phyloP scores from a whole-genome alignment of 2,113 vertebrate species.

The Clarias magur region DNA sequence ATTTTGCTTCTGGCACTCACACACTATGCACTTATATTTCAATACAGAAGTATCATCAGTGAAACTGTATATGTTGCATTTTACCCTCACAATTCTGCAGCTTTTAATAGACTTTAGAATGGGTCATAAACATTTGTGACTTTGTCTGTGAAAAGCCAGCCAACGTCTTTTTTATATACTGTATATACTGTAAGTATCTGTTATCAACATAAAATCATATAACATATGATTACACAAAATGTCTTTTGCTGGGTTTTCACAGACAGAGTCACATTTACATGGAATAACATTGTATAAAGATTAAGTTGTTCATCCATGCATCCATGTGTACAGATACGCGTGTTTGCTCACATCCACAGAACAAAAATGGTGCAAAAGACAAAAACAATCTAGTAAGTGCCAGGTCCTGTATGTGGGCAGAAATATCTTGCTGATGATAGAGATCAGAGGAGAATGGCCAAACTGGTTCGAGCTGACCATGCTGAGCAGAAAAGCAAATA shows the following conservation, averaged over 20 bases:
- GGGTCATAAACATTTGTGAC: neutral
- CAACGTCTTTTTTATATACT: too few species aligned
- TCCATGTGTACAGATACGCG: neutral
- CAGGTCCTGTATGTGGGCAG: neutral
- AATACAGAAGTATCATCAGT: neutral
- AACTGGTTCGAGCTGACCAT: neutral
- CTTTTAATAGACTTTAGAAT: neutral
- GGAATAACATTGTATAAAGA: neutral
- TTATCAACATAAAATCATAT: too few species aligned
- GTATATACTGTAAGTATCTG: too few species aligned
- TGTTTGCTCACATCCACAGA: neutral
- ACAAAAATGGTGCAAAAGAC: neutral
- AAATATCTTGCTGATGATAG: neutral
- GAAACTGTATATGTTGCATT: neutral
- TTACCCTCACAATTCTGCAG: neutral
- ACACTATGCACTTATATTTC: neutral
- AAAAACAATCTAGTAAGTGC: neutral
- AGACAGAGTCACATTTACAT: neutral
- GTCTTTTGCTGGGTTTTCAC: too few species aligned
- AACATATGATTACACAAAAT: too few species aligned
- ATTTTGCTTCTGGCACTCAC: neutral
- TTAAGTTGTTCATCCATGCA: neutral
- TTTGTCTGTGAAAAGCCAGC: too few species aligned
- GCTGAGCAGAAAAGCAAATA: neutral
- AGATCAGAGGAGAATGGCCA: neutral